phyloP scores from a whole-genome alignment of 2,113 vertebrate species.

The Ovibos moschatus region DNA sequence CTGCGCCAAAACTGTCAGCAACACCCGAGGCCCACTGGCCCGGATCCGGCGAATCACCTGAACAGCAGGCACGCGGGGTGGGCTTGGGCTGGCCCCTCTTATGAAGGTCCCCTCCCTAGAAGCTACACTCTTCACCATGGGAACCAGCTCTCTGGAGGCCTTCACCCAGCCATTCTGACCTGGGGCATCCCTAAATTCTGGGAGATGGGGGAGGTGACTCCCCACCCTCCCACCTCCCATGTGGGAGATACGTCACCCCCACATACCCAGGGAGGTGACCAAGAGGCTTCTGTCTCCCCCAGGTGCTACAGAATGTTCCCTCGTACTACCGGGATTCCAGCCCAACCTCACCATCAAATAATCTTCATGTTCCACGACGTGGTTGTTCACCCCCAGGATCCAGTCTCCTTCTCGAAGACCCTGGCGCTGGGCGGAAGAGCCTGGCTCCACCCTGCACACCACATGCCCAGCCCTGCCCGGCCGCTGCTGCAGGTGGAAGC shows the following conservation, averaged over 20 bases:
- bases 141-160: not conserved
- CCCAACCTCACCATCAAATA: constrained; percentile 81
- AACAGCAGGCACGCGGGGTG: rapidly evolving
- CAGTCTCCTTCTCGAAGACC: constrained; percentile 89
- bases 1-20: constrained; percentile 83
- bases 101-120: not conserved
- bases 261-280: not conserved
- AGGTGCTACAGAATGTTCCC: not conserved
- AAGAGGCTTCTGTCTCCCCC: not conserved
- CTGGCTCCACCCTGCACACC: constrained; percentile 81
- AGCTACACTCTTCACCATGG: not conserved
- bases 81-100: not conserved
- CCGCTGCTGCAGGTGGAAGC: constrained; percentile 86
- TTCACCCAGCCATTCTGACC: not conserved
- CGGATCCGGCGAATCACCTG: constrained; percentile 90
- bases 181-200: not conserved
- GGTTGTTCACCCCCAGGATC: constrained; percentile 90
- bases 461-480: constrained; percentile 80
- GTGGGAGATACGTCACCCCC: not conserved
- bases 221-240: not conserved
- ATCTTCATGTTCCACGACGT: constrained; percentile 81
- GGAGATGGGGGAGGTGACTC: not conserved
- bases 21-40: constrained; percentile 86
- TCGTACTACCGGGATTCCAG: rapidly evolving
- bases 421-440: constrained; percentile 82